Conservation (phyloP, 2,888 invertebrate genomes). For the Leptopilina myrica region DNA sequence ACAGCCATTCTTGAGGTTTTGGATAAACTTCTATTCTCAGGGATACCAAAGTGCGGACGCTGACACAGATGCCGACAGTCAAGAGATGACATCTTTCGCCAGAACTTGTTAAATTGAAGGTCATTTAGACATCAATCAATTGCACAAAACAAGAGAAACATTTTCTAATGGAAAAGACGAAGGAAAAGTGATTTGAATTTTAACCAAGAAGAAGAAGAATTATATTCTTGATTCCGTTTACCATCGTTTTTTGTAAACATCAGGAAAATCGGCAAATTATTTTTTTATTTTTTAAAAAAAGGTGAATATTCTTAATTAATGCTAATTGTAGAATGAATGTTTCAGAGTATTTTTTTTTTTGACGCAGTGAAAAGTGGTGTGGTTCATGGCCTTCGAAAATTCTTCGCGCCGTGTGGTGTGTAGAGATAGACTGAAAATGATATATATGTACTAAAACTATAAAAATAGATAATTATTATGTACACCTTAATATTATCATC, state of each 20-base stretch:
- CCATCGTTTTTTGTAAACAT: no score
- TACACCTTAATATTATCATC: constrained; percentile 27
- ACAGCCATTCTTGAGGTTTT: constrained; percentile 69
- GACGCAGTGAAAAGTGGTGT: constrained; percentile 55
- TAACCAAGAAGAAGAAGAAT: neutral
- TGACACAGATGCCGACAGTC: constrained; percentile 63
- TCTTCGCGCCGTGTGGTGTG: constrained; percentile 60
- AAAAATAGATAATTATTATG: constrained; percentile 31
- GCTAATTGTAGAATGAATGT: no score
- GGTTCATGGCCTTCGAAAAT: constrained; percentile 47
- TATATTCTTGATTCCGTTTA: no score
- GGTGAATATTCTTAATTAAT: no score
- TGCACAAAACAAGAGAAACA: constrained; percentile 19
- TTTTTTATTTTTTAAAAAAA: no score
- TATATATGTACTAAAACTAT: constrained; percentile 44
- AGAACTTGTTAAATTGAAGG: constrained; percentile 66
- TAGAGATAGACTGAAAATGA: constrained; percentile 70
- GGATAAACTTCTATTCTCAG: constrained; percentile 74
- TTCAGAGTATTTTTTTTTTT: neutral
- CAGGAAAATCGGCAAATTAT: no score
- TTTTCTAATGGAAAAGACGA: neutral
- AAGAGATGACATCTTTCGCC: constrained; percentile 69
- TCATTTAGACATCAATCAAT: neutral
- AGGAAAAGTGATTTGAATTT: neutral
- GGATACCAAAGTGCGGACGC: constrained; percentile 65